These are phyloP conservation scores for Brachionus rotundiformis DNA, from an alignment of 1,140 invertebrate species.

Conservation along the genomic window DNA sequence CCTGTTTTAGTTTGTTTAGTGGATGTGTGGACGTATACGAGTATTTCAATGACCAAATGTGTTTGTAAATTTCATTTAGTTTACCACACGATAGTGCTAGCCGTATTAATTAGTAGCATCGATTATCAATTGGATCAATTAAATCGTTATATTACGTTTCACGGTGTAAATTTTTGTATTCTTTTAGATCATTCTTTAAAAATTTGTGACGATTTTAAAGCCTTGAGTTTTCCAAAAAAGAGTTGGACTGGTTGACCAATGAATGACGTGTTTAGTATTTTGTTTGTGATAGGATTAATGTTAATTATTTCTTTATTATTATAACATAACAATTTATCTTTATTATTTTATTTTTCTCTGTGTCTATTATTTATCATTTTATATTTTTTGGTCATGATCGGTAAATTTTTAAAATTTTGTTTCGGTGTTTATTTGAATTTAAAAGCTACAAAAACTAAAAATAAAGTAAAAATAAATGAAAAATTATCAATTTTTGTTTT, in stretches of 20 bases:
- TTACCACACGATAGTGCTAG: neutral
- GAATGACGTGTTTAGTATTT: neutral
- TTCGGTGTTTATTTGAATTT: constrained; percentile 37
- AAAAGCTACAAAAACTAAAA: constrained; percentile 18
- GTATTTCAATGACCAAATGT: neutral
- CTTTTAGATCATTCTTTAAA: neutral
- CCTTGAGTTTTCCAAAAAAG: neutral
- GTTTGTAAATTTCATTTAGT: neutral
- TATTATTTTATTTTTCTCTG: neutral
- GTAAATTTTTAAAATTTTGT: constrained; percentile 15
- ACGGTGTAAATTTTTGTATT: constrained; percentile 1
- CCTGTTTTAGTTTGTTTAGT: constrained; percentile 17
- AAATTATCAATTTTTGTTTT: neutral
- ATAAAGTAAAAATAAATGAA: constrained; percentile 29
- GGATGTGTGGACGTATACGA: neutral
- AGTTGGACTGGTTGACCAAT: neutral
- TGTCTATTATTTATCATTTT: constrained; percentile 33
- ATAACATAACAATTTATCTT: neutral
- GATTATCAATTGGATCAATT: neutral
- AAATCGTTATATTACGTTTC: neutral
- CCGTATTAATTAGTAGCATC: neutral
- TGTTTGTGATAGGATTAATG: neutral
- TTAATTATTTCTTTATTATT: constrained; percentile 8
- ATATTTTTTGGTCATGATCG: neutral
- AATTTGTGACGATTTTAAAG: neutral